These are phyloP conservation scores for Amphimallon solstitiale DNA, from an alignment of 2,888 invertebrate species.

Conservation along the genomic window DNA sequence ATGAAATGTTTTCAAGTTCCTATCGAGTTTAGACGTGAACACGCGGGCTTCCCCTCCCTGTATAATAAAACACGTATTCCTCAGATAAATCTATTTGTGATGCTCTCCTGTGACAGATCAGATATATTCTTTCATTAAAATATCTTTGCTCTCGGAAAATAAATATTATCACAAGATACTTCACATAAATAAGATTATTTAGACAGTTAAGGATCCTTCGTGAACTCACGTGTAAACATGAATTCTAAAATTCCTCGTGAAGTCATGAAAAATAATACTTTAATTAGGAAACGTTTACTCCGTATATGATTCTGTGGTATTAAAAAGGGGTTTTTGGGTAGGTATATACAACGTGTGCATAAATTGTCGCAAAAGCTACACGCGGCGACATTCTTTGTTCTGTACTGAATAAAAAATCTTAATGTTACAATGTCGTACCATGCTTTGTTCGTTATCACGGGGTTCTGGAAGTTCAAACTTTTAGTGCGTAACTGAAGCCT, in stretches of 20 bases:
- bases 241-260: conserved; percentile 8
- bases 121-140: conserved; percentile 34
- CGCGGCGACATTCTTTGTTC: too few relatives aligned
- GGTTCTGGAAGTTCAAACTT: too few relatives aligned
- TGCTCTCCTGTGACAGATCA: conserved; percentile 30
- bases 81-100: conserved; percentile 31
- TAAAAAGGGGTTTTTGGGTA: too few relatives aligned
- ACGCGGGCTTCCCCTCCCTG: conserved; percentile 5
- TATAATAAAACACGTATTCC: conserved; percentile 18
- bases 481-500: too few relatives aligned
- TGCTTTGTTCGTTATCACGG: too few relatives aligned
- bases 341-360: too few relatives aligned
- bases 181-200: conserved; percentile 34
- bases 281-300: background rate
- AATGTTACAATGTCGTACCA: too few relatives aligned
- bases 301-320: too few relatives aligned
- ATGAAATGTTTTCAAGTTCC: conserved; percentile 30
- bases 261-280: conserved; percentile 7
- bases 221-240: conserved; percentile 9
- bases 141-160: conserved; percentile 22
- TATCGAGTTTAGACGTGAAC: conserved; percentile 13
- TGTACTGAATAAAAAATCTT: too few relatives aligned
- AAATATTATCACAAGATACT: conserved; percentile 32
- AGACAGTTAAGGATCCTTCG: conserved; percentile 21
- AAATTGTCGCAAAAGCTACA: too few relatives aligned